Base-by-base conservation (phyloP, 2,797 vertebrate genomes). In the Aulostomus chinensis region DNA sequence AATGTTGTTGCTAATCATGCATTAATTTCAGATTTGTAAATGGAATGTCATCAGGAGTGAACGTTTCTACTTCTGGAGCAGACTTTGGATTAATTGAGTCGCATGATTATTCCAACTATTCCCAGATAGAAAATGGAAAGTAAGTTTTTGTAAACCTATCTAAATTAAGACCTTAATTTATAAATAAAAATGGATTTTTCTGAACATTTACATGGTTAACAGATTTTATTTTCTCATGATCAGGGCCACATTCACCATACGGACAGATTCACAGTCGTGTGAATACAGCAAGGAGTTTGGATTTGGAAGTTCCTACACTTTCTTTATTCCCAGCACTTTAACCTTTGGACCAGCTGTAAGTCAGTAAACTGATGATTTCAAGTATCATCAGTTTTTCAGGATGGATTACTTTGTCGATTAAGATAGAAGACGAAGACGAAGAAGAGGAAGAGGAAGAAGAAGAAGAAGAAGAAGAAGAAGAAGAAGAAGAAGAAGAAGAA, bases 301-400 rank as follows among this genome's bases (percentile, higher is more conserved):
- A 57, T 96, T 91, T 53, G 96, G 95, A 28, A 86, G 92, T 62
- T 93, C 92, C 1, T 93, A 85, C 24, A 95, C 92, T 1, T 86
- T 93, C 52, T 50, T 96, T 12, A 73, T 97, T 17, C 49, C 81
- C 28, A 84, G 55, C 38, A 56, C 20, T 7, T 52, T 91, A 33
- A 49, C 3, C 12, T 77, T 85, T 41, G 68, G 48, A 18, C 0
- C 40, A 0, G 58, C 69, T 58, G 90, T 92, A 69, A 70, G 89
- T 88, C n/a, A n/a, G n/a, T n/a, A n/a, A n/a, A n/a, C n/a, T n/a
- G n/a, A n/a, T n/a, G n/a, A n/a, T n/a, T n/a, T n/a, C n/a, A n/a
- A n/a, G n/a, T n/a, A n/a, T n/a, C n/a, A n/a, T n/a, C n/a, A n/a
- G n/a, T n/a, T n/a, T n/a, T n/a, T n/a, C n/a, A n/a, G n/a, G n/a